phyloP scores from a whole-genome alignment of 2,888 invertebrate genomes.

The Boloria euphrosyne region DNA sequence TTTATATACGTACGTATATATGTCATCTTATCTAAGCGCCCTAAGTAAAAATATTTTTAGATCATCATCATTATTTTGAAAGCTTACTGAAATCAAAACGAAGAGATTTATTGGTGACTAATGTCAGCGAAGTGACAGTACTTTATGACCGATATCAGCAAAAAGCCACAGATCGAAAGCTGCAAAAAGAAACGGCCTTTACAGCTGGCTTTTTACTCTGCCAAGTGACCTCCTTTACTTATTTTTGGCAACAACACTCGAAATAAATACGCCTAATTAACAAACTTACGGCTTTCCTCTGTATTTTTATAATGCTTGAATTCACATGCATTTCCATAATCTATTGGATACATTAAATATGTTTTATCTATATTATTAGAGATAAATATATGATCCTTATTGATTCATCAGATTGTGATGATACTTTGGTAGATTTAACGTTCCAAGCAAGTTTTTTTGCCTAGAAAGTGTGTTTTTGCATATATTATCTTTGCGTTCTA shows the following conservation, averaged over 20 bases:
- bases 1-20: too few relatives aligned
- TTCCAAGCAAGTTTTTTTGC: too few relatives aligned
- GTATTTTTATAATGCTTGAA: constrained; percentile 13
- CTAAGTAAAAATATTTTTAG: not conserved
- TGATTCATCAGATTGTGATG: too few relatives aligned
- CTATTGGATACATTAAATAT: too few relatives aligned
- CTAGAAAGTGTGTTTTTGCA: too few relatives aligned
- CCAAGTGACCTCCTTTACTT: constrained; percentile 40
- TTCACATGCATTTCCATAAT: too few relatives aligned
- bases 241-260: constrained; percentile 38
- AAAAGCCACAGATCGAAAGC: constrained; percentile 20
- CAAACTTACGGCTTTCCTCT: constrained; percentile 32
- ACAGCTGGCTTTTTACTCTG: constrained; percentile 36
- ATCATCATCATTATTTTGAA: constrained; percentile 4
- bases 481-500: too few relatives aligned
- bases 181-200: constrained; percentile 30
- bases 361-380: too few relatives aligned
- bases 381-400: too few relatives aligned
- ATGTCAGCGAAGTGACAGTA: constrained; percentile 22
- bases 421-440: too few relatives aligned
- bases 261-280: constrained; percentile 42
- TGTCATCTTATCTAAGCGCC: not conserved
- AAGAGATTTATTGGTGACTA: constrained; percentile 12
- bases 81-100: constrained; percentile 15
- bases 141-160: constrained; percentile 17